A percentile compares a stretch with the other conserved stretches of the same genome.
These are phyloP conservation scores for Salticus scenicus DNA, from an alignment of 2,888 invertebrate genomes.

Conservation along the genomic window DNA sequence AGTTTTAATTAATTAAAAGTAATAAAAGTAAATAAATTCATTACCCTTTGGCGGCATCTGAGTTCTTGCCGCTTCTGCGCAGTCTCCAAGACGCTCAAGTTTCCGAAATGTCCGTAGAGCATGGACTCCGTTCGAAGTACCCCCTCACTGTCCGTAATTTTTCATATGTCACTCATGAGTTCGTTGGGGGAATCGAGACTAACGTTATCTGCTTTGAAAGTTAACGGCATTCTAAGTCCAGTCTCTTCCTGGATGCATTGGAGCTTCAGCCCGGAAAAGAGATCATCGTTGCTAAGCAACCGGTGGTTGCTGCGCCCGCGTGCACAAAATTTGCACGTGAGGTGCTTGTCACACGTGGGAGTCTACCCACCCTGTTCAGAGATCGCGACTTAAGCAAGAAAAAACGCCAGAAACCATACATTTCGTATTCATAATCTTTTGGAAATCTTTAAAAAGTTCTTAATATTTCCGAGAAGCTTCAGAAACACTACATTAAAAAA, in stretches of 20 bases:
- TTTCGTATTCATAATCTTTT: no score
- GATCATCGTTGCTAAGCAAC: constrained; percentile 50
- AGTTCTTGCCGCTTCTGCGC: constrained; percentile 41
- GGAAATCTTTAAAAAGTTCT: no score
- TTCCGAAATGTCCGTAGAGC: constrained; percentile 63
- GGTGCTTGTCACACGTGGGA: constrained; percentile 45
- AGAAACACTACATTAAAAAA: no score
- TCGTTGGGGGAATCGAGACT: not conserved
- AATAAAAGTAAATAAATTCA: not conserved
- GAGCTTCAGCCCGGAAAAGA: constrained; percentile 37
- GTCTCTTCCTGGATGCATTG: constrained; percentile 26
- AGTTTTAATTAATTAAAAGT: no score
- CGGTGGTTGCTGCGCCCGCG: constrained; percentile 35
- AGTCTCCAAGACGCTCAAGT: constrained; percentile 41
- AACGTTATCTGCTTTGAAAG: not conserved
- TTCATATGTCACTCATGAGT: not conserved
- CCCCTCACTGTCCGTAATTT: not conserved
- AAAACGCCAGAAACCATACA: no score
- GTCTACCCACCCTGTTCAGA: not conserved
- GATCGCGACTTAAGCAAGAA: no score
- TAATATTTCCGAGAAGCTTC: no score
- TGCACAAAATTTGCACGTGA: constrained; percentile 25
- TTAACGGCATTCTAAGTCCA: constrained; percentile 17
- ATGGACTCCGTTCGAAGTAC: constrained; percentile 9
- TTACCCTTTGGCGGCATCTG: constrained; percentile 42